These are phyloP conservation scores for Ictidomys tridecemlineatus DNA, from an alignment of 2,113 vertebrate species.

Conservation along the genomic window DNA sequence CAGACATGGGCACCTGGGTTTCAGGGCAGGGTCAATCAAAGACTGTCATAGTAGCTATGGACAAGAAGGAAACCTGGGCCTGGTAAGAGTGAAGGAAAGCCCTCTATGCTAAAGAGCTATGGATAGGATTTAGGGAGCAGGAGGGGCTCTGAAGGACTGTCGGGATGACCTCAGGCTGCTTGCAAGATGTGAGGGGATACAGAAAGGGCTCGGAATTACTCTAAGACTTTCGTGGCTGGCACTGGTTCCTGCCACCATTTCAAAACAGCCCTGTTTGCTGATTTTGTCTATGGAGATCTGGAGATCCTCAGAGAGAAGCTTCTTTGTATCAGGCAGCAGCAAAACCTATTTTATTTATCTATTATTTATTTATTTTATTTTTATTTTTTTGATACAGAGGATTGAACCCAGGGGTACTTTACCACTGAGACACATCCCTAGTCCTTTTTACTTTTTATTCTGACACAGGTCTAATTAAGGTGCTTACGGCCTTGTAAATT, in stretches of 20 bases:
- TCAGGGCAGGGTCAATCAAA: not conserved
- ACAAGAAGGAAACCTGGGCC: not conserved
- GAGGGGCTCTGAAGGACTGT: not conserved
- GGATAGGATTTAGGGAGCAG: not conserved
- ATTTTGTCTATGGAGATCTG: not conserved
- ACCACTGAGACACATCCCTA: too few relatives aligned
- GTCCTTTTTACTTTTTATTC: too few relatives aligned
- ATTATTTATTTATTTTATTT: too few relatives aligned
- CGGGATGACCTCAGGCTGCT: not conserved
- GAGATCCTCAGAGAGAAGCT: not conserved
- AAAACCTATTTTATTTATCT: not conserved
- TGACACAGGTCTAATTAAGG: too few relatives aligned
- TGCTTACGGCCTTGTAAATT: too few relatives aligned
- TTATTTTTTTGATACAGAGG: too few relatives aligned
- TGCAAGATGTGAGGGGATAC: rapidly evolving
- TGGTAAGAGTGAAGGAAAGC: not conserved
- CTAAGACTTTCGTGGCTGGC: not conserved
- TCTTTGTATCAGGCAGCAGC: not conserved
- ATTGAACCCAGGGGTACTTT: too few relatives aligned
- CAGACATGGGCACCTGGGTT: not conserved
- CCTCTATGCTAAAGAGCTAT: not conserved
- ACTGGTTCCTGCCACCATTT: not conserved
- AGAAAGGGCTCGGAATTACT: not conserved
- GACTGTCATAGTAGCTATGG: not conserved
- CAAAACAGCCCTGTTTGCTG: not conserved